These are phyloP conservation scores for Smutsia gigantea DNA, from an alignment of 2,797 vertebrate species.

Conservation along the genomic window DNA sequence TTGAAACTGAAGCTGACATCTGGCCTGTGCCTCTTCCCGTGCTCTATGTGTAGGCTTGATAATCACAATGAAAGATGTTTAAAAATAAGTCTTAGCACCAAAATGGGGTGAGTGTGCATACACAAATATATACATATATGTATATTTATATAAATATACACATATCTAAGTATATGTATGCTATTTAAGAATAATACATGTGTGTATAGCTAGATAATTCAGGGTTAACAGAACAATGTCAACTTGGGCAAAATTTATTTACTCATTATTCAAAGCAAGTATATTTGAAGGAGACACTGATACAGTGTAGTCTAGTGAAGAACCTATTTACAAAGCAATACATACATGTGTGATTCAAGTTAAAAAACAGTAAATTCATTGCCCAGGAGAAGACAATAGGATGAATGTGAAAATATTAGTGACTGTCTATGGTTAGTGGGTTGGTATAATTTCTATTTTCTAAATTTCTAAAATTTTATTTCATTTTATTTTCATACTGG, in stretches of 20 bases:
- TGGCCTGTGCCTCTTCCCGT: too few relatives aligned
- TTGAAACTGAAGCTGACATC: too few relatives aligned
- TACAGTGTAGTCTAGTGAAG: background rate
- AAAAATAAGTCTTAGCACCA: background rate
- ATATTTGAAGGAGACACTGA: background rate
- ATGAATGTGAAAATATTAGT: background rate
- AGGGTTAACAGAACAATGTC: background rate
- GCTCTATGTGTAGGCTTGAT: background rate
- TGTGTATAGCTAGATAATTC: background rate
- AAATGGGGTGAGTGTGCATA: too few relatives aligned
- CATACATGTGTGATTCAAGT: background rate
- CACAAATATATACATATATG: fast-evolving
- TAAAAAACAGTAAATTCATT: background rate
- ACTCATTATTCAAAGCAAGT: background rate
- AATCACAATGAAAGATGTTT: background rate
- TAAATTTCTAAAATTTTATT: background rate
- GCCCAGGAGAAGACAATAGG: background rate
- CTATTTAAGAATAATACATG: background rate
- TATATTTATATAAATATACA: background rate
- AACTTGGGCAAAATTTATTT: background rate
- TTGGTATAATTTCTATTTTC: background rate
- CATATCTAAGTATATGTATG: background rate
- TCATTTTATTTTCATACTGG: background rate
- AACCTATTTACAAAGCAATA: background rate
- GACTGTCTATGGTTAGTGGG: background rate